A percentile compares a stretch with the other conserved stretches of the same genome.
These are phyloP conservation scores for Allygus modestus DNA, from an alignment of 2,888 invertebrate genomes.

Conservation along the genomic window DNA sequence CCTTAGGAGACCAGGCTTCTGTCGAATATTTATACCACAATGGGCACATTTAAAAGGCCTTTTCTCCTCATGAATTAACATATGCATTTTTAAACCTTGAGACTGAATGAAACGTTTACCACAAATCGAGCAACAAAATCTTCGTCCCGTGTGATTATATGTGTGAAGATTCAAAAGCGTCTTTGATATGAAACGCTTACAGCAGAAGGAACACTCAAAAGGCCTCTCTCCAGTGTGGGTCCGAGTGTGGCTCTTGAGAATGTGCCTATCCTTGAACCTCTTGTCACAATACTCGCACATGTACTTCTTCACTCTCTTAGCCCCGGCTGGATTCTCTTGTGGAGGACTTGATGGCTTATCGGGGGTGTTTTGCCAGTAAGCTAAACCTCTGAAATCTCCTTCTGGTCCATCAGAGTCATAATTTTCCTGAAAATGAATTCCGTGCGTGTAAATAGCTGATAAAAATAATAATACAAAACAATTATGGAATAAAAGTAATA, in stretches of 20 bases:
- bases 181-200: neutral
- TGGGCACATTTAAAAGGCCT: neutral
- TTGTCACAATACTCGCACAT: constrained; percentile 13
- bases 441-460: neutral
- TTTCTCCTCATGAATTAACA: constrained; percentile 6
- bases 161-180: neutral
- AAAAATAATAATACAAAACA: too few species aligned
- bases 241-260: neutral
- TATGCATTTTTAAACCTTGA: neutral
- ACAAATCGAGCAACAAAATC: neutral
- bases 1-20: neutral
- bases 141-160: neutral
- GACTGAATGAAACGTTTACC: neutral
- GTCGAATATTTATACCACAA: neutral
- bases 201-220: constrained; percentile 1
- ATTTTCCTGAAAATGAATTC: constrained; percentile 13
- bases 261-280: neutral
- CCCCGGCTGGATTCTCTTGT: neutral
- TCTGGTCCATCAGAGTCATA: neutral
- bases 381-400: neutral
- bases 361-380: neutral
- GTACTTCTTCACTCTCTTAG: neutral
- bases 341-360: neutral
- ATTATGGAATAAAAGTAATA: too few species aligned
- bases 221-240: constrained; percentile 15